Percentiles rank a stretch among this genome's conserved stretches.
Evolutionary conservation across 2,888 invertebrate genomes (phyloP).

Genomic region (Augochlorella aurata): DNA sequence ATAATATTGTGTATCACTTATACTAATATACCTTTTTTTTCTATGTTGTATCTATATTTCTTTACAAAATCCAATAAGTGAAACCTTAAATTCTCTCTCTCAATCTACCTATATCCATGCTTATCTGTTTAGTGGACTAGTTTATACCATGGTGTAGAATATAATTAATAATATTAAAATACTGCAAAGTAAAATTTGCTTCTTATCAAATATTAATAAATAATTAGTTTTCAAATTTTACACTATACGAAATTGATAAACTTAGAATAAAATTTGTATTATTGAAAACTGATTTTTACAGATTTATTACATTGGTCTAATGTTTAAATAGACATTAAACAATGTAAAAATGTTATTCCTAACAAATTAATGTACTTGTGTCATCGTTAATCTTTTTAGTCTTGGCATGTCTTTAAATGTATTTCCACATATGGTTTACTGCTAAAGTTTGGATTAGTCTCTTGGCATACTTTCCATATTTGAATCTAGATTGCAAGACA

Average conservation of each 20-base stretch:
- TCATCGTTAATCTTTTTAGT: constrained; percentile 4
- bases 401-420: constrained; percentile 27
- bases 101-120: constrained; percentile 60
- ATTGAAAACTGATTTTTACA: background rate
- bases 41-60: constrained; percentile 46
- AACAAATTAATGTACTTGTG: background rate
- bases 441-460: constrained; percentile 67
- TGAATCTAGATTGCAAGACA: constrained; percentile 66
- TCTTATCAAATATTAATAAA: background rate
- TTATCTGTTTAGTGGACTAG: constrained; percentile 61
- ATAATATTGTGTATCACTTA: constrained; percentile 27
- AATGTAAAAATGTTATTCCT: background rate
- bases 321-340: background rate
- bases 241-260: background rate
- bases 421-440: constrained; percentile 33
- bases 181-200: background rate
- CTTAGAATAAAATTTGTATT: background rate
- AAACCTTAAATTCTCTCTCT: constrained; percentile 74
- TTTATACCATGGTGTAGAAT: constrained; percentile 51
- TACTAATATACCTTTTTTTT: constrained; percentile 19
- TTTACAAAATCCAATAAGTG: constrained; percentile 72
- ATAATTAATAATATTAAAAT: constrained; percentile 21
- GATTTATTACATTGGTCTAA: background rate
- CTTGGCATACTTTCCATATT: constrained; percentile 75
- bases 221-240: background rate